A percentile compares a stretch with the other conserved stretches of the same genome.
Conservation (phyloP, 1,140 invertebrate species). For the Polypedilum pembai region DNA sequence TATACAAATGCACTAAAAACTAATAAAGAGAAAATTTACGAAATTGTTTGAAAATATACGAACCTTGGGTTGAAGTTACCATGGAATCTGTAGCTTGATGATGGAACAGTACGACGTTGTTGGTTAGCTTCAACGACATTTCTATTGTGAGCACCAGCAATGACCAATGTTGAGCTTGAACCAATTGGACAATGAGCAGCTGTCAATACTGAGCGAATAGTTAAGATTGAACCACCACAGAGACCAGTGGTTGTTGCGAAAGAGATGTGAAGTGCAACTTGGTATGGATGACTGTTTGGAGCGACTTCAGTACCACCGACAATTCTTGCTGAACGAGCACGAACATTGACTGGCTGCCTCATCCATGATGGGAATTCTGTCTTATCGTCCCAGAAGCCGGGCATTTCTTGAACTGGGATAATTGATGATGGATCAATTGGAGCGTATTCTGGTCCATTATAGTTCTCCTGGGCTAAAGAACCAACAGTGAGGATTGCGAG, state of each 20-base stretch:
- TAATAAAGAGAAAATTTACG: no score
- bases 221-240: constrained; percentile 54
- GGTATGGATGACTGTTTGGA: constrained; percentile 46
- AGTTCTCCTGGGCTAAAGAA: neutral
- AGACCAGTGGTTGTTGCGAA: constrained; percentile 43
- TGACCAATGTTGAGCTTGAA: neutral
- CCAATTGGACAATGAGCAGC: neutral
- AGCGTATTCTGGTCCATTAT: neutral
- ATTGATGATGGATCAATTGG: neutral
- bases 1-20: no score
- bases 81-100: neutral
- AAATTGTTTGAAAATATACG: no score
- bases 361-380: neutral
- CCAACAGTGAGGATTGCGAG: neutral
- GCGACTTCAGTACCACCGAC: constrained; percentile 44
- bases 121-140: neutral
- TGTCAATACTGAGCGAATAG: constrained; percentile 44
- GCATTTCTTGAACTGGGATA: neutral
- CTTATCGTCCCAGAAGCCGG: neutral
- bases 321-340: constrained; percentile 33
- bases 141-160: neutral
- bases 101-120: neutral
- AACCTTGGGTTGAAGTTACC: neutral
- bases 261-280: constrained; percentile 45
- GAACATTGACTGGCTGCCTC: neutral